phyloP scores from a whole-genome alignment of 2,797 vertebrate species.

The Melanotaenia pygmaea region DNA sequence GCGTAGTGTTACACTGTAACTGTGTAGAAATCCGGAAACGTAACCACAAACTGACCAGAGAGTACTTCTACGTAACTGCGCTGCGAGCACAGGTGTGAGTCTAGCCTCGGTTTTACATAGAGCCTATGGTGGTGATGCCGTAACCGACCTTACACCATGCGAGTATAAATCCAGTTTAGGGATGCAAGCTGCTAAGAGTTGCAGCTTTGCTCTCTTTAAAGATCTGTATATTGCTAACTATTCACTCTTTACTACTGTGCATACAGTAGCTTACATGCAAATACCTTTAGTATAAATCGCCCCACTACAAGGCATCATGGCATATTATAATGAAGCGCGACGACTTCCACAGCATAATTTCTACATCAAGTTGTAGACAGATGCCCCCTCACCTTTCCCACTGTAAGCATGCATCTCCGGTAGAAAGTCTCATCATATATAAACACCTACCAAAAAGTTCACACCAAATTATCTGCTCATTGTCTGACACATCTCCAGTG shows the following conservation, averaged over 20 bases:
- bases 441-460: neutral
- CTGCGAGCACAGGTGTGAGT: too few species aligned
- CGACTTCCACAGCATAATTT: neutral
- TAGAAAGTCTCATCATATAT: neutral
- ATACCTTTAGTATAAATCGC: neutral
- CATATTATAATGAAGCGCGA: neutral
- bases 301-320: neutral
- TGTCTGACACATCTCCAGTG: neutral
- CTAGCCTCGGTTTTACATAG: too few species aligned
- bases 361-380: neutral
- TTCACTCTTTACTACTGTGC: neutral
- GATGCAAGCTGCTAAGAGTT: neutral
- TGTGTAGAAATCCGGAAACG: too few species aligned
- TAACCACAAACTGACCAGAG: too few species aligned
- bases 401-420: neutral
- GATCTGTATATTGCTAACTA: neutral
- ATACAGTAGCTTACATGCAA: neutral
- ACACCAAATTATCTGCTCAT: neutral
- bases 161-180: too few species aligned
- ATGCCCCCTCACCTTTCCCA: neutral
- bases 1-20: too few species aligned
- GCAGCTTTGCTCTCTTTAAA: neutral
- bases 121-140: too few species aligned
- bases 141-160: too few species aligned
- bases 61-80: too few species aligned